phyloP scores from a whole-genome alignment of 2,888 invertebrate species.

The Petrolisthes cinctipes region DNA sequence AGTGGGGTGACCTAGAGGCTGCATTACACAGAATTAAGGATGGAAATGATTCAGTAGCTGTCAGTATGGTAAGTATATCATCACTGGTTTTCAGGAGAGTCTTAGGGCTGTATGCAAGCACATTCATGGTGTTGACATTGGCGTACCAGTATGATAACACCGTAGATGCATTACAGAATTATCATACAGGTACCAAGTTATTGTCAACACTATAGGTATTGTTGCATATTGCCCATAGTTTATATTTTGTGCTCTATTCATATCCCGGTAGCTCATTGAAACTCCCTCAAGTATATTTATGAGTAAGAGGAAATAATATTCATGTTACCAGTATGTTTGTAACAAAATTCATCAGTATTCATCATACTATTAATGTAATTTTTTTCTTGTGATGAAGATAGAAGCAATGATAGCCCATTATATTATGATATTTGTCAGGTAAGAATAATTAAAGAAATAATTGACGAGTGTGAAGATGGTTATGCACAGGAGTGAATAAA shows the following conservation, averaged over 20 bases:
- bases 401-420: neutral
- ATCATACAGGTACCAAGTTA: too few relatives aligned
- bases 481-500: neutral
- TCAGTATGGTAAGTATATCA: constrained; percentile 35
- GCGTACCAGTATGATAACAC: neutral
- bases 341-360: neutral
- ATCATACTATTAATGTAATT: neutral
- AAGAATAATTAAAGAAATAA: neutral
- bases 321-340: neutral
- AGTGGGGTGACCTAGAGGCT: constrained; percentile 73
- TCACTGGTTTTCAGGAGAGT: neutral
- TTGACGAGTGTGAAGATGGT: neutral
- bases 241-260: too few relatives aligned
- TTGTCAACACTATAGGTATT: too few relatives aligned
- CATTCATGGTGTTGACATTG: neutral
- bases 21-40: constrained; percentile 6
- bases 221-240: too few relatives aligned
- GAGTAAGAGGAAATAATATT: neutral
- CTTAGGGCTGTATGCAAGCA: neutral
- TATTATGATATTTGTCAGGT: neutral
- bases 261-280: too few relatives aligned
- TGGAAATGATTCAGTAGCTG: constrained; percentile 24
- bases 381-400: neutral
- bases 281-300: neutral
- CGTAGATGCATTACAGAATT: neutral